Conservation (phyloP, 2,797 vertebrate genomes). For the Morus bassanus region DNA sequence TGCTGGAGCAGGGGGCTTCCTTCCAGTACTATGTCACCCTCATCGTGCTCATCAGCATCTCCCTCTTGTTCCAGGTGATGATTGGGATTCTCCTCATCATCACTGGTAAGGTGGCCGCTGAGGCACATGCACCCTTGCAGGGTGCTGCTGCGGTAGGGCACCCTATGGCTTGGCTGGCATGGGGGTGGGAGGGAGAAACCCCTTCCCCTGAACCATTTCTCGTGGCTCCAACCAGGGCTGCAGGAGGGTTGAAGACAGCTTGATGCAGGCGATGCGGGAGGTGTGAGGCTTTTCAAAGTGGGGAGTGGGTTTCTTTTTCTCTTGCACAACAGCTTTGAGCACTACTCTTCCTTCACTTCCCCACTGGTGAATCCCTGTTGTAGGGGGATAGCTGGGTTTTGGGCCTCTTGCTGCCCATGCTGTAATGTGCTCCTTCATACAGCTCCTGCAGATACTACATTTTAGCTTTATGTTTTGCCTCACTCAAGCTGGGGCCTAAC, state of each 20-base stretch:
- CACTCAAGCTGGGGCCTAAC: neutral
- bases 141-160: neutral
- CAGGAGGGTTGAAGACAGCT: neutral
- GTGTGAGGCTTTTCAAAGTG: neutral
- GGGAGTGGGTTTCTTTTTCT: neutral
- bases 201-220: neutral
- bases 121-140: fast-evolving
- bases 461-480: neutral
- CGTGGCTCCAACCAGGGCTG: neutral
- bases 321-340: neutral
- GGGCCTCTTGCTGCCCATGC: neutral
- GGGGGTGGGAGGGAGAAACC: neutral
- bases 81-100: conserved; percentile 87
- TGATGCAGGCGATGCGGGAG: fast-evolving
- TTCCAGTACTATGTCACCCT: conserved; percentile 86
- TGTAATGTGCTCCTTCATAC: fast-evolving
- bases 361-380: neutral
- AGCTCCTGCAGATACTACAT: neutral
- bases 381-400: neutral
- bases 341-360: neutral
- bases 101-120: conserved; percentile 79
- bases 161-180: neutral
- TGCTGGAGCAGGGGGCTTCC: conserved; percentile 87
- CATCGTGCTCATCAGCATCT: conserved; percentile 87
- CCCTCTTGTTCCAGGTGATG: conserved; percentile 87